Evolutionary conservation across 2,113 vertebrate species (phyloP).

Genomic region (Fregetta grallaria): DNA sequence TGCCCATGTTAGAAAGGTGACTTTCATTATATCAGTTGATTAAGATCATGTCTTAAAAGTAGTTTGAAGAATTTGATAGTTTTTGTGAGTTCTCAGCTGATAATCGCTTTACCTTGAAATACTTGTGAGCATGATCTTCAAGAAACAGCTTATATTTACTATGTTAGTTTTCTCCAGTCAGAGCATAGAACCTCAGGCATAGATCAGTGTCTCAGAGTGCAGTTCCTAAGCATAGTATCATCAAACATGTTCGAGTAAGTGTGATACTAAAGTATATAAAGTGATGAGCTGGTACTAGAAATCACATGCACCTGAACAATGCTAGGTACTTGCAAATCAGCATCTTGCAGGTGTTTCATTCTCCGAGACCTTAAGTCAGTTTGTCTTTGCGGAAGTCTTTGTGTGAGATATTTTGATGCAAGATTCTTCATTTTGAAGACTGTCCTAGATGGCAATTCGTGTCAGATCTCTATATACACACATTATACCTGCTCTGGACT

Average conservation of each 20-base stretch:
- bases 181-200: neutral
- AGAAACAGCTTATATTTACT: neutral
- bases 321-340: neutral
- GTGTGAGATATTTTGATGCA: neutral
- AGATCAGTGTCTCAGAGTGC: neutral
- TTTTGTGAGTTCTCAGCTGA: neutral
- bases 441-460: neutral
- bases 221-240: neutral
- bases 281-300: neutral
- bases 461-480: neutral
- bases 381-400: neutral
- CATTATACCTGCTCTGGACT: neutral
- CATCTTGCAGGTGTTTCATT: neutral
- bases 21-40: neutral
- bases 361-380: neutral
- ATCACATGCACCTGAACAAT: neutral
- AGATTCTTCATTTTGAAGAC: neutral
- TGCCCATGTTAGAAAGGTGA: neutral
- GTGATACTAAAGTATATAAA: neutral
- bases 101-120: neutral
- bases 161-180: neutral
- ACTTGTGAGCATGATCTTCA: neutral
- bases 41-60: neutral
- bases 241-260: neutral
- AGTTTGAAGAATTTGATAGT: neutral